phyloP scores from a whole-genome alignment of 92 coral and sea anemone species.

The Bergia sp. region DNA sequence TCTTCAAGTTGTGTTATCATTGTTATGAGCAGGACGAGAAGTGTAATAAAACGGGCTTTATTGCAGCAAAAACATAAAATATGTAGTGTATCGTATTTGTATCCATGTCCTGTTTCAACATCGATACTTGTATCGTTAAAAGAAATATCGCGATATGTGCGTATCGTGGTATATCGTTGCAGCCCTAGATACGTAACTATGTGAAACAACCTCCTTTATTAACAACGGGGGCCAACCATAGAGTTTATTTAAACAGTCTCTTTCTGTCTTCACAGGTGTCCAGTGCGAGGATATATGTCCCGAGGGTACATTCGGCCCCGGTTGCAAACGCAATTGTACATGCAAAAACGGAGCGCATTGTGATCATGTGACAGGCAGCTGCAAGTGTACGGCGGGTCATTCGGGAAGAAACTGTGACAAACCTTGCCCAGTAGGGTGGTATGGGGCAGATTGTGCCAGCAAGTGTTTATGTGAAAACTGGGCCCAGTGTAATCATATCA shows the following conservation, averaged over 20 bases:
- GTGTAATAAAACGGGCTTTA: too few relatives aligned
- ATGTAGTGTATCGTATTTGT: too few relatives aligned
- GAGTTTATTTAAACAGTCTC: not conserved
- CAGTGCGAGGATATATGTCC: constrained; percentile 87
- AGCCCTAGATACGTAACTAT: too few relatives aligned
- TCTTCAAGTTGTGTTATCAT: too few relatives aligned
- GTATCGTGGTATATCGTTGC: too few relatives aligned
- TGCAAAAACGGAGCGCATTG: constrained; percentile 90
- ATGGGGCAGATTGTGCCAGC: constrained; percentile 69
- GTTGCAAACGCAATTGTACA: constrained; percentile 67
- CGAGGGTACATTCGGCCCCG: constrained; percentile 77
- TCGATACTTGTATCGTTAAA: too few relatives aligned
- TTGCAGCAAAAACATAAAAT: too few relatives aligned
- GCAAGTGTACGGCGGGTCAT: constrained; percentile 76
- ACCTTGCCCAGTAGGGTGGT: constrained; percentile 59
- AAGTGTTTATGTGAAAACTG: constrained; percentile 86
- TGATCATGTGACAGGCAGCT: constrained; percentile 80
- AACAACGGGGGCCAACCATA: not conserved
- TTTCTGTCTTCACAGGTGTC: constrained; percentile 60
- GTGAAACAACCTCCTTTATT: too few relatives aligned
- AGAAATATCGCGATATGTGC: too few relatives aligned
- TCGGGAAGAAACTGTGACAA: constrained; percentile 67
- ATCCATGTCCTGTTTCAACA: too few relatives aligned
- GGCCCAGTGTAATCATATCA: constrained; percentile 70
- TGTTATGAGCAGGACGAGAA: too few relatives aligned